Evolutionary conservation across 2,113 vertebrate genomes (phyloP).

Genomic region (Triplophysa rosa): DNA sequence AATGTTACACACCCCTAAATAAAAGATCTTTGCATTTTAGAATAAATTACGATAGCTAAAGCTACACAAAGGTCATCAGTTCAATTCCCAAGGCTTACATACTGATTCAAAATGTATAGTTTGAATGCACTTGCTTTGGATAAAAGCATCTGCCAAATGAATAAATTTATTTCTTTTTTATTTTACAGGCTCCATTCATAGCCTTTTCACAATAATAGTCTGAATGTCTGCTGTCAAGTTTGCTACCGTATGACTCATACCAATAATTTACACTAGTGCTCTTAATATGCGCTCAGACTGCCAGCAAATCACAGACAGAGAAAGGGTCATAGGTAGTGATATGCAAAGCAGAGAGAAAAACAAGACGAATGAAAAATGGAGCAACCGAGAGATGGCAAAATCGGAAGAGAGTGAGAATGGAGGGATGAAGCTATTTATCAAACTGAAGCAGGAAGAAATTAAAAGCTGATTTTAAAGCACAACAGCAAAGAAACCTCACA

Average conservation of each 20-base stretch:
- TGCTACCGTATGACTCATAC: conserved; percentile 54
- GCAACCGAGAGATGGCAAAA: neutral
- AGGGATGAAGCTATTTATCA: conserved; percentile 1
- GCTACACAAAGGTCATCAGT: no score
- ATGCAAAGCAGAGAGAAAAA: neutral
- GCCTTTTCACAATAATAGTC: conserved; percentile 24
- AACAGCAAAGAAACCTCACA: neutral
- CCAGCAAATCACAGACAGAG: neutral
- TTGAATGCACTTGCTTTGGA: no score
- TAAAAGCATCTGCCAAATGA: no score
- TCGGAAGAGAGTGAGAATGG: neutral
- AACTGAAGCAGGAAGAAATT: conserved; percentile 7
- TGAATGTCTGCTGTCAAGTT: conserved; percentile 46
- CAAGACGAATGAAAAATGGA: neutral
- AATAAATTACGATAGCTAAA: no score
- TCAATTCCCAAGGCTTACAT: no score
- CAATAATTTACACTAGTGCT: conserved; percentile 30
- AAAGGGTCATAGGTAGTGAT: neutral
- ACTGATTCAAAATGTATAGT: no score
- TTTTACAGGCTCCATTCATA: conserved; percentile 21
- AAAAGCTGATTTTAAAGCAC: conserved; percentile 10
- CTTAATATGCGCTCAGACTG: conserved; percentile 21
- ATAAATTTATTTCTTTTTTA: neutral
- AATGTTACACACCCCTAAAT: no score
- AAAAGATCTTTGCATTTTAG: no score